These are phyloP conservation scores for Patella depressa DNA, from an alignment of 2,888 invertebrate species.

Conservation along the genomic window DNA sequence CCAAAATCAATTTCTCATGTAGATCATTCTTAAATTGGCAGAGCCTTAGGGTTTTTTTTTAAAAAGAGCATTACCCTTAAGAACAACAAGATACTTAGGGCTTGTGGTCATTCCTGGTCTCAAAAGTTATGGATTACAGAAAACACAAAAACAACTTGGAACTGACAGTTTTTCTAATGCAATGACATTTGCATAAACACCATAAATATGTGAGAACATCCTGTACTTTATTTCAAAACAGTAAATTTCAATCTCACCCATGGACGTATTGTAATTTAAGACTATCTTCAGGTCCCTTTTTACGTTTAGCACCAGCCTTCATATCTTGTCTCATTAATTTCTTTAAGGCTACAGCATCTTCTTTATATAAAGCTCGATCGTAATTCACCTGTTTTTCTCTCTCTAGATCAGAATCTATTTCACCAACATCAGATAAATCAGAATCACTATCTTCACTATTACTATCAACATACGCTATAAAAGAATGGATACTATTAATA, in stretches of 20 bases:
- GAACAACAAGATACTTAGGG: neutral
- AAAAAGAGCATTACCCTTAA: too few relatives aligned
- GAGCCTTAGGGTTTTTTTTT: too few relatives aligned
- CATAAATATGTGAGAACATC: too few relatives aligned
- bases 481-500: neutral
- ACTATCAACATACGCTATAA: slow-evolving; percentile 67
- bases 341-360: slow-evolving; percentile 63
- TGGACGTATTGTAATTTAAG: slow-evolving; percentile 69
- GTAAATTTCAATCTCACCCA: slow-evolving; percentile 57
- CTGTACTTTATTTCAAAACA: too few relatives aligned
- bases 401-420: slow-evolving; percentile 70
- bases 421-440: slow-evolving; percentile 69
- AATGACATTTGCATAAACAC: neutral
- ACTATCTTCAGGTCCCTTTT: slow-evolving; percentile 65
- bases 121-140: neutral
- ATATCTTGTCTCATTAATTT: slow-evolving; percentile 61
- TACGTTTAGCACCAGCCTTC: slow-evolving; percentile 65
- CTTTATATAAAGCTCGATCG: slow-evolving; percentile 63
- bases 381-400: slow-evolving; percentile 69
- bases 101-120: neutral
- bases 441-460: slow-evolving; percentile 71
- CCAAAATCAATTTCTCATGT: too few relatives aligned
- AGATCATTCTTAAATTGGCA: too few relatives aligned
- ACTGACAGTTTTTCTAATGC: neutral
- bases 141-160: neutral